These are phyloP conservation scores for Oscheius sp. DNA, from an alignment of 2,888 invertebrate genomes.

Conservation along the genomic window DNA sequence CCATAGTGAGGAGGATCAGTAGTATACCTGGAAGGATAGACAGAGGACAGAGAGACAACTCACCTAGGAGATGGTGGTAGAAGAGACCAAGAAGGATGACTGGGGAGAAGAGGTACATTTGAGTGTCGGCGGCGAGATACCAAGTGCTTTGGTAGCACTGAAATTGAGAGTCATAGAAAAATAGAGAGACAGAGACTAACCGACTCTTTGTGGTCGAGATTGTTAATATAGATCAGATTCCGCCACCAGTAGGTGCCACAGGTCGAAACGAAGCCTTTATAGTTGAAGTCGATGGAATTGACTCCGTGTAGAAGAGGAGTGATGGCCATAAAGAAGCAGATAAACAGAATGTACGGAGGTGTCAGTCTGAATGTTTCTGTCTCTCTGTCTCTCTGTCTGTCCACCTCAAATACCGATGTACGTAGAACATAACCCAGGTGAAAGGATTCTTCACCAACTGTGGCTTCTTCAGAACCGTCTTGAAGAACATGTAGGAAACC, in stretches of 20 bases:
- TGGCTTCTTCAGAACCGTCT: constrained; percentile 39
- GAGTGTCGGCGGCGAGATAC: background rate
- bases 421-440: constrained; percentile 61
- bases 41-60: background rate
- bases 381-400: no score
- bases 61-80: constrained; percentile 35
- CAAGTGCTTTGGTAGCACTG: constrained; percentile 16
- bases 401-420: constrained; percentile 57
- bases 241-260: constrained; percentile 7
- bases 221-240: constrained; percentile 17
- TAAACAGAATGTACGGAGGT: constrained; percentile 16
- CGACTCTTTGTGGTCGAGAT: background rate
- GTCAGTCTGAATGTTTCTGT: background rate
- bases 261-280: no score
- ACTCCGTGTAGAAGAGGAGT: constrained; percentile 9
- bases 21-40: background rate
- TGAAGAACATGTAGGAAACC: constrained; percentile 56
- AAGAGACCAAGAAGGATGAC: constrained; percentile 37
- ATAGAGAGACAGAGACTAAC: background rate
- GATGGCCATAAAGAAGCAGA: constrained; percentile 7
- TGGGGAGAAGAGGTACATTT: constrained; percentile 9
- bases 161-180: background rate
- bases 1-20: background rate
- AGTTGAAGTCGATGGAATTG: background rate
- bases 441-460: constrained; percentile 36